Conservation (phyloP, 2,888 invertebrate genomes). For the Rhabditoides inermis region DNA sequence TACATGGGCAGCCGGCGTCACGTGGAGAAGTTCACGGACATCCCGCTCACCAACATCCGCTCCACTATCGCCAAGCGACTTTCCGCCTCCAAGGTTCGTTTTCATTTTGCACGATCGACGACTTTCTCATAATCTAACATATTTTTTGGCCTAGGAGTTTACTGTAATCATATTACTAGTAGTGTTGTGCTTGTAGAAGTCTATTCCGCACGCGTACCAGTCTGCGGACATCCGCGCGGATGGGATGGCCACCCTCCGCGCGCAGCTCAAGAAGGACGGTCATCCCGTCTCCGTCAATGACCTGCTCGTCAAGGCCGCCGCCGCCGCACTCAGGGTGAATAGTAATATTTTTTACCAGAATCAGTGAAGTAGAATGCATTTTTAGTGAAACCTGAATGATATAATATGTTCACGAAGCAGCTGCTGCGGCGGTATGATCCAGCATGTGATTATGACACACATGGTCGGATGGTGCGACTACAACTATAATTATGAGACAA, state of each 20-base stretch:
- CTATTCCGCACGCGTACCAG: slow-evolving; percentile 65
- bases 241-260: slow-evolving; percentile 57
- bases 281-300: slow-evolving; percentile 62
- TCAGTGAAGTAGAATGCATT: background rate
- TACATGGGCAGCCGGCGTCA: slow-evolving; percentile 4
- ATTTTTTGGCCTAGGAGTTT: background rate
- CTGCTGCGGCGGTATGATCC: too few species aligned
- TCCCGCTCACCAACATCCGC: slow-evolving; percentile 62
- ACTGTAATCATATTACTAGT: too few species aligned
- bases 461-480: too few species aligned
- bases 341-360: background rate
- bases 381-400: too few species aligned
- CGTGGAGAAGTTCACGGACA: slow-evolving; percentile 57
- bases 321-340: slow-evolving; percentile 59
- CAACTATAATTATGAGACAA: too few species aligned
- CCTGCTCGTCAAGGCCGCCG: slow-evolving; percentile 64
- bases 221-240: slow-evolving; percentile 60
- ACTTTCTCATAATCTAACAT: background rate
- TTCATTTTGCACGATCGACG: background rate
- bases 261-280: slow-evolving; percentile 53
- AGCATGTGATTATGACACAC: too few species aligned
- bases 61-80: slow-evolving; percentile 64
- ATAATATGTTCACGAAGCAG: too few species aligned
- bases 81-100: slow-evolving; percentile 60
- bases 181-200: slow-evolving; percentile 55